Percentiles rank a stretch among this genome's conserved stretches.
Conservation (phyloP, 2,797 vertebrate species). For the Neoniphon sammara region DNA sequence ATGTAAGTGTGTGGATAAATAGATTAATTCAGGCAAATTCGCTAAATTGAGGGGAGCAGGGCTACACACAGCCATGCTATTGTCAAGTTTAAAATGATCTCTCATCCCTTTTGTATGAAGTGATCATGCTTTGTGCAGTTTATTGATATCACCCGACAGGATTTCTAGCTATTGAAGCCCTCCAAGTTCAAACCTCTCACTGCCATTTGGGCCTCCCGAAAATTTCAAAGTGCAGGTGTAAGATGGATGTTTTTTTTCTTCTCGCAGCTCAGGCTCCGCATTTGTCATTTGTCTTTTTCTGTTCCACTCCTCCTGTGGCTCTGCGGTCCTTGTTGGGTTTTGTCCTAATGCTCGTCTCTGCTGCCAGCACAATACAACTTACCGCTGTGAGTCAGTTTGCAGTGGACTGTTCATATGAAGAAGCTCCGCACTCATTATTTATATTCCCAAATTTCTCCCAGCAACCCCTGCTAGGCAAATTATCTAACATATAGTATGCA, state of each 20-base stretch:
- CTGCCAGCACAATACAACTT: conserved; percentile 14
- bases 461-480: conserved; percentile 12
- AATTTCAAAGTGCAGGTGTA: too few relatives aligned
- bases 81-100: too few relatives aligned
- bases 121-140: too few relatives aligned
- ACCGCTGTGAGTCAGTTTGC: conserved; percentile 4
- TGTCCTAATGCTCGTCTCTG: conserved; percentile 13
- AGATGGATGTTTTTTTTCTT: background rate
- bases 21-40: too few relatives aligned
- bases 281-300: conserved; percentile 12
- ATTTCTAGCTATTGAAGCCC: background rate
- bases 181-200: background rate
- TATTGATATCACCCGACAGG: too few relatives aligned
- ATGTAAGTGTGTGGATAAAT: too few relatives aligned
- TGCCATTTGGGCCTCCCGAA: background rate
- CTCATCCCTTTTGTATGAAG: too few relatives aligned
- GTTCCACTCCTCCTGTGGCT: background rate
- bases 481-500: background rate
- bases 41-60: background rate
- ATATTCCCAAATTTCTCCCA: background rate
- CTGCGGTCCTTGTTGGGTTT: conserved; percentile 6
- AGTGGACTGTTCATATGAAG: background rate
- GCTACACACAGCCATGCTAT: background rate
- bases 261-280: conserved; percentile 9
- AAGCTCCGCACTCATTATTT: conserved; percentile 23